These are phyloP conservation scores for Alviniconcha strummeri DNA, from an alignment of 2,888 invertebrate species.

Conservation along the genomic window DNA sequence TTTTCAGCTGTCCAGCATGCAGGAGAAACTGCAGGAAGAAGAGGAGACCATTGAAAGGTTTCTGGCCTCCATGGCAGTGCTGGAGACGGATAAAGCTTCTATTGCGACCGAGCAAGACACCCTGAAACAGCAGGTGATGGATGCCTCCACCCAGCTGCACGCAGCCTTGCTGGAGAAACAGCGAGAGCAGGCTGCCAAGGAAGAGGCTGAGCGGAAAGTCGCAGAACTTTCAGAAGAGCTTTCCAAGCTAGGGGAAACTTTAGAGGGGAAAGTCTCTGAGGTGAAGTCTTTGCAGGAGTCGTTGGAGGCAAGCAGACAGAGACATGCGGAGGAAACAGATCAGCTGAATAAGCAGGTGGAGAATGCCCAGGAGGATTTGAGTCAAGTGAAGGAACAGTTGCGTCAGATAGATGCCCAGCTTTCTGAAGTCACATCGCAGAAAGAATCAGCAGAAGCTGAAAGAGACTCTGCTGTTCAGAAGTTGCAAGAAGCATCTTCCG, in stretches of 20 bases:
- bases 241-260: slow-evolving; percentile 38
- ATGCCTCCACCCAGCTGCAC: slow-evolving; percentile 38
- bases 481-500: background rate
- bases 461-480: background rate
- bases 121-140: slow-evolving; percentile 52
- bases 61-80: slow-evolving; percentile 40
- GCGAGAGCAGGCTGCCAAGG: background rate
- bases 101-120: slow-evolving; percentile 52
- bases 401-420: background rate
- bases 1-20: slow-evolving; percentile 13
- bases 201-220: slow-evolving; percentile 21
- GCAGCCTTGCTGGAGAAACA: slow-evolving; percentile 25
- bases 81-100: slow-evolving; percentile 44
- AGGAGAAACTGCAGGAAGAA: slow-evolving; percentile 1
- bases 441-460: background rate
- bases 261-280: slow-evolving; percentile 39
- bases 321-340: background rate
- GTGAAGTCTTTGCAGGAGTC: slow-evolving; percentile 29
- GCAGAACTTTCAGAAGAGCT: slow-evolving; percentile 32
- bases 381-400: background rate
- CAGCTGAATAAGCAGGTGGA: background rate
- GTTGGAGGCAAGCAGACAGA: background rate
- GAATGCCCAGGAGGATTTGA: background rate
- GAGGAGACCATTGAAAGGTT: slow-evolving; percentile 7
- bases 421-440: background rate